These are phyloP conservation scores for Aphidius gifuensis DNA, from an alignment of 1,140 invertebrate genomes.

Conservation along the genomic window DNA sequence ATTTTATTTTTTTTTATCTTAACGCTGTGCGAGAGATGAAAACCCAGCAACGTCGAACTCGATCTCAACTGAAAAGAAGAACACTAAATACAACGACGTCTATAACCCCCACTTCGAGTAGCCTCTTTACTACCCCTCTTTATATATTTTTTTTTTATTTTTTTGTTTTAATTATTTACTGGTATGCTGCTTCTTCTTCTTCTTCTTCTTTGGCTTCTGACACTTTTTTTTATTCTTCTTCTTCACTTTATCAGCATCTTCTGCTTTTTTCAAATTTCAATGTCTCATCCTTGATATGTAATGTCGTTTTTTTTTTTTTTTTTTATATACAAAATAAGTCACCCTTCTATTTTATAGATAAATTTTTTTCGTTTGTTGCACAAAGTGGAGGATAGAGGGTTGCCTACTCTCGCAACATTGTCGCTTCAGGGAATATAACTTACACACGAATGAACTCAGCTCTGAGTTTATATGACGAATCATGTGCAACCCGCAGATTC, in stretches of 20 bases:
- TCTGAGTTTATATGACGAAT: slow-evolving; percentile 23
- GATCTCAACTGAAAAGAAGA: slow-evolving; percentile 38
- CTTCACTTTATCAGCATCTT: too few species aligned
- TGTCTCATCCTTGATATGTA: too few species aligned
- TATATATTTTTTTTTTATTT: too few species aligned
- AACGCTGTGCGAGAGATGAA: not conserved
- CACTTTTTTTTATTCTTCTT: too few species aligned
- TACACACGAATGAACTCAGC: slow-evolving; percentile 25
- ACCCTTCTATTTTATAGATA: not conserved
- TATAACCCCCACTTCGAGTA: slow-evolving; percentile 14
- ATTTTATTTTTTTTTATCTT: not conserved
- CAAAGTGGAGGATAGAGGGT: too few species aligned
- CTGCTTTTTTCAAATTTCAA: too few species aligned
- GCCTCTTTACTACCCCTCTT: slow-evolving; percentile 7
- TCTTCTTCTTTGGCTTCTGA: too few species aligned
- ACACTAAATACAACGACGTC: slow-evolving; percentile 46
- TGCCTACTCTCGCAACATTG: not conserved
- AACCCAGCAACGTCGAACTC: slow-evolving; percentile 28
- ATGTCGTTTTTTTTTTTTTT: too few species aligned
- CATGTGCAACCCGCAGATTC: not conserved
- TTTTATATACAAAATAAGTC: not conserved
- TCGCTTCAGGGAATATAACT: slow-evolving; percentile 3
- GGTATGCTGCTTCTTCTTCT: too few species aligned
- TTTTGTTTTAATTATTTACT: too few species aligned
- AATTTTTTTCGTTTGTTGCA: slow-evolving; percentile 1